phyloP scores from a whole-genome alignment of 64 coral and sea anemone species.

The Anthopleura sola region DNA sequence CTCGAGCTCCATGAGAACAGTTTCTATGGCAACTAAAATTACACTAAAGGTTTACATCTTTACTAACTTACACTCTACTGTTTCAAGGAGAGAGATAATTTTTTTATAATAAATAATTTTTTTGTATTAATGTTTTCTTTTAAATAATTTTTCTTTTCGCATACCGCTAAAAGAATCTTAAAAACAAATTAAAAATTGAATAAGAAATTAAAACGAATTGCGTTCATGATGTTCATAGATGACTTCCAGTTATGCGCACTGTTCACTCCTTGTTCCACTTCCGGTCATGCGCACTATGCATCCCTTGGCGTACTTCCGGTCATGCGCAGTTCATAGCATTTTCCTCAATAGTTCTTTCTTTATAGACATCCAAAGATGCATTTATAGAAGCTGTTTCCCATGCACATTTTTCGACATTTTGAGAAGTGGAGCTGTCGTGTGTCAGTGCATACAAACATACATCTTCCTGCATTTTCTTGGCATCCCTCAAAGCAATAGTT shows the following conservation, averaged over 20 bases:
- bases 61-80: background rate
- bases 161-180: background rate
- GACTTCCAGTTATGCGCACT: background rate
- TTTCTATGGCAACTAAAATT: background rate
- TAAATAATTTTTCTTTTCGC: background rate
- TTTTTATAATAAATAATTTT: background rate
- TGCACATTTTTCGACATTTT: background rate
- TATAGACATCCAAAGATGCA: background rate
- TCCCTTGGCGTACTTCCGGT: background rate
- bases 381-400: background rate
- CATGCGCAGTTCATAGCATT: background rate
- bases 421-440: background rate
- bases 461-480: background rate
- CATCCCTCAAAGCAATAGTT: background rate
- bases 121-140: background rate
- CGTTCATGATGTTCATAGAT: background rate
- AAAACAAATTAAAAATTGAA: background rate
- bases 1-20: constrained; percentile 1
- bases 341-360: background rate
- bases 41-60: background rate
- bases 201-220: background rate
- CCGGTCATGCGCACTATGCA: background rate
- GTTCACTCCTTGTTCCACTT: background rate
- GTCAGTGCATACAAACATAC: background rate
- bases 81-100: background rate